Evolutionary conservation across 1,140 invertebrate species (phyloP).

Genomic region (Papilio polytes): DNA sequence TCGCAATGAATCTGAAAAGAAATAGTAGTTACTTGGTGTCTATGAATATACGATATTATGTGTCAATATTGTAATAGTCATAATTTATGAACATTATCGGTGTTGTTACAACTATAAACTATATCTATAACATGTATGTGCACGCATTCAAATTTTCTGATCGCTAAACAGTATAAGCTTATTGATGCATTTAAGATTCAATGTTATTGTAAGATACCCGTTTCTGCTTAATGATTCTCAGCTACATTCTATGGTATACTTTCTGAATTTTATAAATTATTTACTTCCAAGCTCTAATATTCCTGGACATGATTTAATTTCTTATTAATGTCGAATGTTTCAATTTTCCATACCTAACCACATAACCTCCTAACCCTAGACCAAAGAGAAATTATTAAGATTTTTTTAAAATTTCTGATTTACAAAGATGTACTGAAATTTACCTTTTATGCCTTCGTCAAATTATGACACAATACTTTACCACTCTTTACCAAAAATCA

Average conservation of each 20-base stretch:
- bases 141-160: neutral
- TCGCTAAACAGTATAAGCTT: neutral
- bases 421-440: conserved; percentile 23
- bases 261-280: neutral
- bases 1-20: neutral
- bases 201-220: neutral
- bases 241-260: neutral
- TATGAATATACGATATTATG: neutral
- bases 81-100: conserved; percentile 8
- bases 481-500: conserved; percentile 33
- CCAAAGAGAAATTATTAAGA: neutral
- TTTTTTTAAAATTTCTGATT: conserved; percentile 6
- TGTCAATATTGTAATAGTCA: neutral
- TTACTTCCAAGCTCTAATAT: neutral
- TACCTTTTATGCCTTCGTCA: conserved; percentile 23
- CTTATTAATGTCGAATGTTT: neutral
- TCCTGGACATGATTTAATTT: neutral
- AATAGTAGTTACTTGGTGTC: conserved; percentile 18
- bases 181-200: neutral
- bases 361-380: neutral
- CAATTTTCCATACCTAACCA: neutral
- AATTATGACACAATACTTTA: conserved; percentile 22
- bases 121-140: neutral
- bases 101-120: neutral
- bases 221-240: neutral